Evolutionary conservation across 2,888 invertebrate genomes (phyloP).

Genomic region (Liodrosophila aerea): DNA sequence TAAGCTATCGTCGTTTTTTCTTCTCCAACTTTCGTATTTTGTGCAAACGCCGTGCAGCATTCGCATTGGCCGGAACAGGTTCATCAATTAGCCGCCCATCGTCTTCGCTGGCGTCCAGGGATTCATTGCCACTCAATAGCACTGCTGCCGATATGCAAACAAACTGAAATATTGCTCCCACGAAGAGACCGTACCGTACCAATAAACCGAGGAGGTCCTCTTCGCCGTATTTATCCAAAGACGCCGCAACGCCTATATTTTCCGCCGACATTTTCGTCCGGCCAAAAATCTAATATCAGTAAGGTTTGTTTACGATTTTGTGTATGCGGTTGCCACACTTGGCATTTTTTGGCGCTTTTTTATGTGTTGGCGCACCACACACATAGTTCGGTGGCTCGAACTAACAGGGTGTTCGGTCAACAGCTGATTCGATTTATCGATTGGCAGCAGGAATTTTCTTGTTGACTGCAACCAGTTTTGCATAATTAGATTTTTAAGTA

Average conservation of each 20-base stretch:
- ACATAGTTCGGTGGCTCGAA: too few species aligned
- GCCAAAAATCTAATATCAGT: background rate
- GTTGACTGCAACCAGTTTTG: constrained; percentile 43
- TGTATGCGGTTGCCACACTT: constrained; percentile 22
- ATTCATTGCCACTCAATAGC: constrained; percentile 84
- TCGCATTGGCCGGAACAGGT: constrained; percentile 21
- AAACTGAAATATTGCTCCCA: constrained; percentile 94
- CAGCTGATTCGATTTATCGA: constrained; percentile 30
- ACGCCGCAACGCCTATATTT: constrained; percentile 44
- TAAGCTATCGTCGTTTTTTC: constrained; percentile 78
- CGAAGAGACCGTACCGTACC: constrained; percentile 90
- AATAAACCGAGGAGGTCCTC: constrained; percentile 89
- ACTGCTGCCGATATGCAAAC: constrained; percentile 92
- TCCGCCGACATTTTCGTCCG: constrained; percentile 58
- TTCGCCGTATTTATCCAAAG: constrained; percentile 77
- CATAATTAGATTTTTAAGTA: constrained; percentile 57
- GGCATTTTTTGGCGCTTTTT: too few species aligned
- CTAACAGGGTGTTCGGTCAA: constrained; percentile 19
- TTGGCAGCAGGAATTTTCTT: constrained; percentile 17
- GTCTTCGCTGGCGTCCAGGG: constrained; percentile 48
- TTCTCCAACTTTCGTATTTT: constrained; percentile 80
- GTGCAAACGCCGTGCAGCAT: constrained; percentile 74
- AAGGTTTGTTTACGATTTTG: constrained; percentile 38
- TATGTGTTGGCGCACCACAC: too few species aligned
- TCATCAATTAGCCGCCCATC: constrained; percentile 33